Evolutionary conservation across 2,888 invertebrate genomes (phyloP).

Genomic region (Bruchidius siliquastri): DNA sequence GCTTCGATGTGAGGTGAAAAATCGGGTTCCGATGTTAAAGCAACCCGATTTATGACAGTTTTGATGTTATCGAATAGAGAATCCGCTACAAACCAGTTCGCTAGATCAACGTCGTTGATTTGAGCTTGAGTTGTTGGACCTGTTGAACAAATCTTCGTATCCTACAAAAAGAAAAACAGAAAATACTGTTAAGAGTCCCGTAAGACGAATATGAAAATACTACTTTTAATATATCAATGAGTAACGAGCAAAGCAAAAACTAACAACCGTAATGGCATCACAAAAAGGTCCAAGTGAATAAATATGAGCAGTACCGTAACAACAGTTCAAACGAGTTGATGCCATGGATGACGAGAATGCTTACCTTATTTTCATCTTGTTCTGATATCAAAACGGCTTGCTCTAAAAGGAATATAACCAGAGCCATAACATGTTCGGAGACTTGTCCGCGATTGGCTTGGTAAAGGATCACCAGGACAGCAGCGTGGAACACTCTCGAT

Average conservation of each 20-base stretch:
- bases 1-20: slow-evolving; percentile 52
- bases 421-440: slow-evolving; percentile 83
- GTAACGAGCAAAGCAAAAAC: too few relatives aligned
- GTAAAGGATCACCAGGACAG: slow-evolving; percentile 77
- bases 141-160: slow-evolving; percentile 50
- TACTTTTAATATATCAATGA: too few relatives aligned
- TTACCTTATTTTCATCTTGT: slow-evolving; percentile 44
- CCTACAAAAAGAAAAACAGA: slow-evolving; percentile 20
- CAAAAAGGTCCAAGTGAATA: too few relatives aligned
- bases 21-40: slow-evolving; percentile 56
- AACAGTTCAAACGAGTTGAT: too few relatives aligned
- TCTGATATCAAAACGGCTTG: slow-evolving; percentile 62
- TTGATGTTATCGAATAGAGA: slow-evolving; percentile 72
- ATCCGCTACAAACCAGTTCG: slow-evolving; percentile 68
- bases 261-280: too few relatives aligned
- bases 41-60: slow-evolving; percentile 61
- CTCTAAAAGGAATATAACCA: slow-evolving; percentile 81
- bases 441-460: slow-evolving; percentile 74
- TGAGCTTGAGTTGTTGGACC: slow-evolving; percentile 21
- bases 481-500: slow-evolving; percentile 63
- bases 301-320: too few relatives aligned
- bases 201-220: background rate
- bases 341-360: slow-evolving; percentile 3
- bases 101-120: slow-evolving; percentile 54
- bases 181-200: too few relatives aligned